These are phyloP conservation scores for Galagoides demidoff DNA, from an alignment of 2,797 vertebrate species.

Conservation along the genomic window DNA sequence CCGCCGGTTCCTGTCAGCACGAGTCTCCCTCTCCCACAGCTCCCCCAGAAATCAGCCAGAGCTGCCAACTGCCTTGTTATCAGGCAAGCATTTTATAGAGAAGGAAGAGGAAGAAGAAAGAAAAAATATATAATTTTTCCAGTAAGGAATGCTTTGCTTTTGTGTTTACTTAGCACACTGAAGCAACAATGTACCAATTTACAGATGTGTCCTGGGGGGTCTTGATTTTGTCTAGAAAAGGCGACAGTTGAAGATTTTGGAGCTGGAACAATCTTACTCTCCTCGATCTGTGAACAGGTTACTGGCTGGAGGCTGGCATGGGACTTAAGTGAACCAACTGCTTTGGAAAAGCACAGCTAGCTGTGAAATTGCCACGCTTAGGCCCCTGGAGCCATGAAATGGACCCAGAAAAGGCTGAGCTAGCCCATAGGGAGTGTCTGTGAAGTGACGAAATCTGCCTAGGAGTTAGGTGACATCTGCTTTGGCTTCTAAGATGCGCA, in stretches of 20 bases:
- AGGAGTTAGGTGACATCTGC: neutral
- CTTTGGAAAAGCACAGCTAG: neutral
- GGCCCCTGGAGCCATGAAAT: neutral
- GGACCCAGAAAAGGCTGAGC: neutral
- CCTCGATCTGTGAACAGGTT: neutral
- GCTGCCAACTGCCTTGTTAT: neutral
- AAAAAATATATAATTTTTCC: neutral
- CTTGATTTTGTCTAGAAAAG: neutral
- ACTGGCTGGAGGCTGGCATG: neutral
- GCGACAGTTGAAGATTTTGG: neutral
- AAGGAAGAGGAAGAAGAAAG: neutral
- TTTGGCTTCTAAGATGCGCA: rapidly evolving
- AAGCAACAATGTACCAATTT: neutral
- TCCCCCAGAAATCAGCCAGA: neutral
- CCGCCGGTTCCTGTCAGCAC: rapidly evolving
- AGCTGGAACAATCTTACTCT: neutral
- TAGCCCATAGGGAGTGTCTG: rapidly evolving
- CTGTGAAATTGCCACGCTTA: too few relatives aligned
- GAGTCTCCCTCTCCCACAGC: too few relatives aligned
- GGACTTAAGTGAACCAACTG: neutral
- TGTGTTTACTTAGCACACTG: neutral
- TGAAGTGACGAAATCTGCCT: neutral
- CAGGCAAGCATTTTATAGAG: neutral
- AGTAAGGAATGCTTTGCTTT: neutral
- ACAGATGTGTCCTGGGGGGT: neutral